Evolutionary conservation across 2,797 vertebrate genomes (phyloP).

Genomic region (Odontamblyopus lacepedii): DNA sequence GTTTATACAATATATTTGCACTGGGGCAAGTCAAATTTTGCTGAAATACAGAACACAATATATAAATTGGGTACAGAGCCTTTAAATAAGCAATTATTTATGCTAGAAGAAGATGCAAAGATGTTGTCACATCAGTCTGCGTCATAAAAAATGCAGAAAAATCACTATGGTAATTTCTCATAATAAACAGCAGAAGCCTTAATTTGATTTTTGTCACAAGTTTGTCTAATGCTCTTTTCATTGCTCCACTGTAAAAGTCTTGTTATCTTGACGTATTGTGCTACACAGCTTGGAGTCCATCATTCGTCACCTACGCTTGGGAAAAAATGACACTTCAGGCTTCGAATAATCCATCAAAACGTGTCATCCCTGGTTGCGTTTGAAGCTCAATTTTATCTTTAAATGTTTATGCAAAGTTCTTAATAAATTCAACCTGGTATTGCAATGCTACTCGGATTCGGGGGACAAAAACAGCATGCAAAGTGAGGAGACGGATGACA

Average conservation of each 20-base stretch:
- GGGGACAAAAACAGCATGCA: neutral
- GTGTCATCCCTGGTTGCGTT: neutral
- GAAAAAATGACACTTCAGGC: constrained; percentile 8
- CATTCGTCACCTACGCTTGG: constrained; percentile 34
- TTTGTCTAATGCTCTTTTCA: constrained; percentile 58
- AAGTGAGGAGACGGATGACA: neutral
- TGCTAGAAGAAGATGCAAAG: constrained; percentile 20
- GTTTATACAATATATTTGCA: no score
- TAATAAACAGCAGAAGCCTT: constrained; percentile 36
- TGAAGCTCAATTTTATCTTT: constrained; percentile 28
- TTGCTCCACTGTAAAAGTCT: constrained; percentile 49
- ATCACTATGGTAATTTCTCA: constrained; percentile 58
- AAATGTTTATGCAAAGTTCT: neutral
- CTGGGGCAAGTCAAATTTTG: no score
- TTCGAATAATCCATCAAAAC: constrained; percentile 28
- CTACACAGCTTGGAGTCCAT: constrained; percentile 45
- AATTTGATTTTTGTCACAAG: constrained; percentile 50
- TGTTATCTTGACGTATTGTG: constrained; percentile 40
- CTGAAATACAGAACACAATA: no score
- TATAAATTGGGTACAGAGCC: no score
- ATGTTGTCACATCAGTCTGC: constrained; percentile 27
- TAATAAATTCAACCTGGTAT: constrained; percentile 7
- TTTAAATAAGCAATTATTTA: constrained; percentile 38
- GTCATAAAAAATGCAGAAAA: constrained; percentile 47
- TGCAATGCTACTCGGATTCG: neutral